Evolutionary conservation across 2,113 vertebrate species (phyloP), one percentile per base, ranked within the genome.

Genomic region (Zosterops japonicus): DNA sequence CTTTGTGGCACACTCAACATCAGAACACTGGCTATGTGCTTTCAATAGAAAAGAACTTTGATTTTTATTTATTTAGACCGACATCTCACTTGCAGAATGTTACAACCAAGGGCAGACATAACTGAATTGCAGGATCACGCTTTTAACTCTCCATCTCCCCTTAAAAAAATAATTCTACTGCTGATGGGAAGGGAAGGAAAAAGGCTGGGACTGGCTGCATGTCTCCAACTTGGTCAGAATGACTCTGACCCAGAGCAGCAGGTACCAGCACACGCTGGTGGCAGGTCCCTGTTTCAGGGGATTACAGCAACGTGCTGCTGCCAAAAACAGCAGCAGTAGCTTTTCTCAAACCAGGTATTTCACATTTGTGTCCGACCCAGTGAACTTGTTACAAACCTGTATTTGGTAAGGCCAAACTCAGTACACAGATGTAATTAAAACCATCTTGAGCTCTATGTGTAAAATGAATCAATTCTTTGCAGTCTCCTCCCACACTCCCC

Each of bases 221-320:
- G 5, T 25, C 29, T 63, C 39, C 21, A 41, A 5, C 57, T 47
- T 33, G 0, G 22, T 24, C 28, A 41, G 42, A 69, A 41, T 5
- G 0, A 56, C 39, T n/a, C 24, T 28, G 24, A 18, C 14, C 55
- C 65, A 42, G 20, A 46, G 0, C 35, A 56, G 57, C 74, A 42
- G 69, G 42, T 74, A 27, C 39, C 47, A 7, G 4, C 5, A 29
- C 16, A 2, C 0, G 0, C 5, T 68, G 70, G 44, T 6, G 6
- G 67, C 21, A 57, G 23, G 8, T n/a, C 49, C 8, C 23, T 2
- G 23, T 35, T 49, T 24, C 31, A n/a, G 22, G 21, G 44, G 33
- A 27, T 28, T 18, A 53, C 39, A 65, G 70, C 4, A 11, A 61
- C 0, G 3, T 16, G 33, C 65, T 70, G 52, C 70, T 35, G 61